These are phyloP conservation scores for Tenthredo livida DNA, from an alignment of 2,888 invertebrate species.

Conservation along the genomic window DNA sequence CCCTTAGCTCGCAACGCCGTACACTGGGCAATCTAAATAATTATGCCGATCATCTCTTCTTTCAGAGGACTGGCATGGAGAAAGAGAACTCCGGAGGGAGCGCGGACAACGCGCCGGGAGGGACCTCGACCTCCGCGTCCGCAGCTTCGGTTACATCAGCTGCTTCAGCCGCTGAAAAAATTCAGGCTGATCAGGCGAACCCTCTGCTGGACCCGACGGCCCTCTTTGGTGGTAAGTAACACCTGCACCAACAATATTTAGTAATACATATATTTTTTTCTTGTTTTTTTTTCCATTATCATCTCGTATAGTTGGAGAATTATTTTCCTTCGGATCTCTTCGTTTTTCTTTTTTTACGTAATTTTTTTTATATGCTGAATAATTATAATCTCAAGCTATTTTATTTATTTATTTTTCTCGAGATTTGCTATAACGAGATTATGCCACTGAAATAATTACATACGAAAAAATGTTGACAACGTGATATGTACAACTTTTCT, in stretches of 20 bases:
- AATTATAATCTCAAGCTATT: no score
- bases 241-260: neutral
- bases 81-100: slow-evolving; percentile 88
- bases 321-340: neutral
- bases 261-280: neutral
- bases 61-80: slow-evolving; percentile 83
- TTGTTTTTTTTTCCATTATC: neutral
- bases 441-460: no score
- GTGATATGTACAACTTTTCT: neutral
- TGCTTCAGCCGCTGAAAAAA: slow-evolving; percentile 81
- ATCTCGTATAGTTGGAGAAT: neutral
- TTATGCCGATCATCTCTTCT: slow-evolving; percentile 60
- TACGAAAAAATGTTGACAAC: neutral
- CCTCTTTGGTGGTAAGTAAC: slow-evolving; percentile 83
- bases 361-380: no score
- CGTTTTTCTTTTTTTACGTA: neutral
- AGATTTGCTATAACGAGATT: no score
- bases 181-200: slow-evolving; percentile 80
- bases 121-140: slow-evolving; percentile 80
- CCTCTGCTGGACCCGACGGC: slow-evolving; percentile 90
- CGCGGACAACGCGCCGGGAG: slow-evolving; percentile 79
- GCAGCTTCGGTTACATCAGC: slow-evolving; percentile 80
- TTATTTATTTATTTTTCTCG: no score
- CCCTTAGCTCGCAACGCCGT: neutral
- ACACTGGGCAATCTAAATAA: slow-evolving; percentile 57